Base-by-base conservation (phyloP, 2,113 vertebrate genomes). In the Eulemur macaco region DNA sequence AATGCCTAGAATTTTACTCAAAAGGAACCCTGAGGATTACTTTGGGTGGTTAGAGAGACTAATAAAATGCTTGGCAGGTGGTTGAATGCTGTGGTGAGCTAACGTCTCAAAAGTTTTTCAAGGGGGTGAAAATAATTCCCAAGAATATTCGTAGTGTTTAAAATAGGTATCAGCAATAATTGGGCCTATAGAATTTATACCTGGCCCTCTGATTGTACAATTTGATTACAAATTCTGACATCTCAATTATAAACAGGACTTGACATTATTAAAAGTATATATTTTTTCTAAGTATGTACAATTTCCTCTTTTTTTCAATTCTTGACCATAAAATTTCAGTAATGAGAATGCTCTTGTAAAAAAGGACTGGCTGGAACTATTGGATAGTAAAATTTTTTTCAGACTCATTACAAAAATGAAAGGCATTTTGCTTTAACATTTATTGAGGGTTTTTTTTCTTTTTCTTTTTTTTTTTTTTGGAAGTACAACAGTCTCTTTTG, bases 1-100 rank as follows among this genome's bases (percentile, higher is more conserved):
- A 31, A 3, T 74, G 87, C 68, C 93, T 56, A 60, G 81, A 85
- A 45, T 89, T 78, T 97, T 92, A 91, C 73, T 92, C 88, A 60
- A 80, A 94, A 96, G 63, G 87, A 77, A 86, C 47, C 42, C 45
- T 45, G 81, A 94, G 88, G 73, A 94, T 94, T 96, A 91, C 91
- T 94, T 90, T 1, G 31, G 94, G 92, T 68, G 23, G 58, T 95
- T 60, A 76, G 86, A 82, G 97, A 97, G 88, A 95, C 97, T 87
- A 89, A 82, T 97, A 98, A 97, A 96, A 60, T 21, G 42, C 94
- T 60, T 94, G 96, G 97, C 97, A 97, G 97, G 97, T 96, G 97
- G 96, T 14, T 93, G 88, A 76, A 90, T 58, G 74, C 81, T 68
- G 85, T 17, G 92, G 95, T 98, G 97, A 98, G 96, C 96, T 98